These are phyloP conservation scores for Drosophila asahinai DNA, from an alignment of 1,140 invertebrate genomes.

Conservation along the genomic window DNA sequence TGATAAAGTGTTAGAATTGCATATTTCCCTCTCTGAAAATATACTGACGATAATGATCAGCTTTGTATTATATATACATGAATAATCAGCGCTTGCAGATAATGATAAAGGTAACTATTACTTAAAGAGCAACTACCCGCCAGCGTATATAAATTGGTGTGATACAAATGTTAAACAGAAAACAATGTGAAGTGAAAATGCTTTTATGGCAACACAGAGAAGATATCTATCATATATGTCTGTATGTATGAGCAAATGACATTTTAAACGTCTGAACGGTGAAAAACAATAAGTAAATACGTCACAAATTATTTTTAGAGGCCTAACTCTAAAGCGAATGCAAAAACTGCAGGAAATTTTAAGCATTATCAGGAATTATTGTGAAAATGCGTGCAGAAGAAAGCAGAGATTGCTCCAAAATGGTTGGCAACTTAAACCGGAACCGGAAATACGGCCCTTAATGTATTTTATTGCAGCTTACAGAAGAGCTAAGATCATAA, in stretches of 20 bases:
- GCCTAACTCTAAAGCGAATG: constrained; percentile 15
- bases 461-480: constrained; percentile 43
- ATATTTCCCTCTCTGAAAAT: background rate
- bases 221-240: constrained; percentile 32
- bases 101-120: constrained; percentile 47
- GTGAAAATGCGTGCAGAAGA: constrained; percentile 49
- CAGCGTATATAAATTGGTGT: constrained; percentile 81
- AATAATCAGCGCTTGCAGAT: constrained; percentile 28
- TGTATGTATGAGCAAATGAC: constrained; percentile 20
- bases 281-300: constrained; percentile 34
- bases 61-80: constrained; percentile 21
- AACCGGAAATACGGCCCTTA: constrained; percentile 67
- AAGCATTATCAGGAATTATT: constrained; percentile 77
- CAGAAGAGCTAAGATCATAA: constrained; percentile 56
- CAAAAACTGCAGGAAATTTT: constrained; percentile 36
- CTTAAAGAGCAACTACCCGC: constrained; percentile 77
- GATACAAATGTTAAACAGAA: constrained; percentile 76
- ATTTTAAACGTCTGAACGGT: constrained; percentile 46
- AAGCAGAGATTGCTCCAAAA: constrained; percentile 21
- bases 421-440: constrained; percentile 29
- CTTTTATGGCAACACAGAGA: constrained; percentile 60
- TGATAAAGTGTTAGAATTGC: constrained; percentile 63
- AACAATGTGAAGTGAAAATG: constrained; percentile 52
- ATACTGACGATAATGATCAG: constrained; percentile 23
- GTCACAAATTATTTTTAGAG: constrained; percentile 27